These are phyloP conservation scores for Pinna nobilis DNA, from an alignment of 1,140 invertebrate species.

Conservation along the genomic window DNA sequence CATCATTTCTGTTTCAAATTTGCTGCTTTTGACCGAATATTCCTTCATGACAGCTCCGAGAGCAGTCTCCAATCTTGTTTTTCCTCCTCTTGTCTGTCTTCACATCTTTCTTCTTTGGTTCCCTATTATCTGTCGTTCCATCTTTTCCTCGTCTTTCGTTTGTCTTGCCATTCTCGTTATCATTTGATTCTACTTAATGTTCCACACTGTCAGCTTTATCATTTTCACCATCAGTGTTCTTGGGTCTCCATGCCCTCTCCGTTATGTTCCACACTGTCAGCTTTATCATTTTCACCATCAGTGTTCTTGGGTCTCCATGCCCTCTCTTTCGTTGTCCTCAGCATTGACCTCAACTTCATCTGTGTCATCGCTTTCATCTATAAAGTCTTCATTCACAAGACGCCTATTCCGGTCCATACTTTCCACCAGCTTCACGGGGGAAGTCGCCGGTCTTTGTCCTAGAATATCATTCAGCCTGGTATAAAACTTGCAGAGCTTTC, in stretches of 20 bases:
- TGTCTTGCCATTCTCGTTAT: too few species aligned
- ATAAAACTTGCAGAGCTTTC: neutral
- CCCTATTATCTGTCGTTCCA: too few species aligned
- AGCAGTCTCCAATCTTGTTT: too few species aligned
- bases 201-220: neutral
- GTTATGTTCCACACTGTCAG: neutral
- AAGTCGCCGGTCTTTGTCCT: neutral
- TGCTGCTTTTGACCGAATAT: too few species aligned
- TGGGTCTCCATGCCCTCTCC: too few species aligned
- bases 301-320: neutral
- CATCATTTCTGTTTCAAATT: too few species aligned
- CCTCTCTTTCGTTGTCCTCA: too few species aligned
- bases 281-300: neutral
- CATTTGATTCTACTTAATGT: neutral
- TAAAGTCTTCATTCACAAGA: slow-evolving; percentile 6
- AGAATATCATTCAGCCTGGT: neutral
- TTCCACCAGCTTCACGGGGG: slow-evolving; percentile 11
- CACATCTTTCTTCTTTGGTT: too few species aligned
- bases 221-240: neutral
- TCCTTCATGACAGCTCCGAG: too few species aligned
- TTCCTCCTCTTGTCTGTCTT: too few species aligned
- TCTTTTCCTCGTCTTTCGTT: too few species aligned
- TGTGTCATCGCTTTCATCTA: neutral
- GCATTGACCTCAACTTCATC: too few species aligned
- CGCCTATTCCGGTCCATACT: neutral